Percentiles rank a stretch among this genome's conserved stretches.
phyloP scores from a whole-genome alignment of 2,797 vertebrate species.

The Thripadectes ignobilis region DNA sequence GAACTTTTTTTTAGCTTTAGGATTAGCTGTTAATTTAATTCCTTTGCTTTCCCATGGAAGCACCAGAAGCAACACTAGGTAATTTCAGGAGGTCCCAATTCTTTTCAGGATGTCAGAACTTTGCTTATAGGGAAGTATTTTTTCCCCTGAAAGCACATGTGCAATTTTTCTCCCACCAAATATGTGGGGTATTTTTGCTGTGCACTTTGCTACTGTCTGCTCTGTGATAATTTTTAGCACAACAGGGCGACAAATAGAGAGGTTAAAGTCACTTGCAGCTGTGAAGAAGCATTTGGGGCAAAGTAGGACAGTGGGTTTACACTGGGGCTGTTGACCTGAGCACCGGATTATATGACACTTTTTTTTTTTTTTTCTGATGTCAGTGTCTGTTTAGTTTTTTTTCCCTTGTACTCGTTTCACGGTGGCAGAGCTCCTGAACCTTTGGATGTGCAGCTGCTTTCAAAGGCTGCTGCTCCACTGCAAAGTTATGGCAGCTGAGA shows the following conservation, averaged over 20 bases:
- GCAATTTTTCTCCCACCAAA: rapidly evolving
- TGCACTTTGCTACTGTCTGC: rapidly evolving
- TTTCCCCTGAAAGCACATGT: rapidly evolving
- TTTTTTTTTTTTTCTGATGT: background rate
- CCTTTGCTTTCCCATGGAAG: rapidly evolving
- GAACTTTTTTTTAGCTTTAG: background rate
- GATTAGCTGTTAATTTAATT: background rate
- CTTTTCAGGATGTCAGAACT: background rate
- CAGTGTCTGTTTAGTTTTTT: background rate
- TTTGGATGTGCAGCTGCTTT: background rate
- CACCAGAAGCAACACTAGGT: background rate
- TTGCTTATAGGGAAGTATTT: background rate
- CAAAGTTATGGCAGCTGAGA: background rate
- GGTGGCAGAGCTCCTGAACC: background rate
- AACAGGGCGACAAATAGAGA: background rate
- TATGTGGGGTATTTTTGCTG: rapidly evolving
- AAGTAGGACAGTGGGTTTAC: background rate
- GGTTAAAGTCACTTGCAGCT: conserved; percentile 1
- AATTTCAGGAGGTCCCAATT: background rate
- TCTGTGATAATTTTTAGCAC: background rate
- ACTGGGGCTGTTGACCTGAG: background rate
- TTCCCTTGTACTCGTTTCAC: background rate
- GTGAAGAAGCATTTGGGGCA: background rate
- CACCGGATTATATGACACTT: background rate
- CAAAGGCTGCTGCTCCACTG: background rate